Evolutionary conservation across 2,888 invertebrate species (phyloP).

Genomic region (Notodromas monacha): DNA sequence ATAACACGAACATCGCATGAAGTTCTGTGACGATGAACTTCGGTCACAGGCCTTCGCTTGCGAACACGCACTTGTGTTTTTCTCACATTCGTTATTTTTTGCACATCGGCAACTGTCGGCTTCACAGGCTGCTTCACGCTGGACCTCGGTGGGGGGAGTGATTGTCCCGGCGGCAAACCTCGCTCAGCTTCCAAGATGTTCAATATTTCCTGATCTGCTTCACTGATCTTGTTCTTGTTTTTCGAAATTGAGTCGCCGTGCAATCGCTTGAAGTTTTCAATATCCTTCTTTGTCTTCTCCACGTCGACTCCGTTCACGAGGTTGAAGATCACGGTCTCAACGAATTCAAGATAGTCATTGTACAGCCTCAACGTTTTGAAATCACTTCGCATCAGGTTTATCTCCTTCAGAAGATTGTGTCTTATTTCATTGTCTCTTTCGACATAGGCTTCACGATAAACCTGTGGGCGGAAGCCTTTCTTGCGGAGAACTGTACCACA

Average conservation of each 20-base stretch:
- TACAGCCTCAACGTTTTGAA: slow-evolving; percentile 47
- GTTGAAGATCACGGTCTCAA: slow-evolving; percentile 68
- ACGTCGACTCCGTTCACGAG: slow-evolving; percentile 60
- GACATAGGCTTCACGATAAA: slow-evolving; percentile 80
- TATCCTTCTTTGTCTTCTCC: slow-evolving; percentile 51
- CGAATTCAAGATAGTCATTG: slow-evolving; percentile 83
- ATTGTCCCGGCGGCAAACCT: too few relatives aligned
- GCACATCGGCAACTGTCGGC: too few relatives aligned
- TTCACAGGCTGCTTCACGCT: too few relatives aligned
- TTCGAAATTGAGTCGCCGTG: slow-evolving; percentile 51
- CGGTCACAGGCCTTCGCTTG: too few relatives aligned
- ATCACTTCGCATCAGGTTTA: slow-evolving; percentile 79
- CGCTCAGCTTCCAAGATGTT: too few relatives aligned
- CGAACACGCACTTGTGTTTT: too few relatives aligned
- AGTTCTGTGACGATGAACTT: too few relatives aligned
- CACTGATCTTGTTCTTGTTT: slow-evolving; percentile 22
- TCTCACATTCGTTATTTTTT: too few relatives aligned
- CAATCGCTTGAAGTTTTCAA: slow-evolving; percentile 63
- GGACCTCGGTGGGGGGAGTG: too few relatives aligned
- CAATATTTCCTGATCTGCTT: slow-evolving; percentile 57
- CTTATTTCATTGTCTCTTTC: slow-evolving; percentile 93
- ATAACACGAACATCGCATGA: too few relatives aligned
- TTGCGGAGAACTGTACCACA: slow-evolving; percentile 58
- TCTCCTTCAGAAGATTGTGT: slow-evolving; percentile 52
- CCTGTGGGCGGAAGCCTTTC: slow-evolving; percentile 63